A percentile compares a stretch with the other conserved stretches of the same genome.
phyloP scores from a whole-genome alignment of 2,797 vertebrate genomes.

The Gymnocypris eckloni region DNA sequence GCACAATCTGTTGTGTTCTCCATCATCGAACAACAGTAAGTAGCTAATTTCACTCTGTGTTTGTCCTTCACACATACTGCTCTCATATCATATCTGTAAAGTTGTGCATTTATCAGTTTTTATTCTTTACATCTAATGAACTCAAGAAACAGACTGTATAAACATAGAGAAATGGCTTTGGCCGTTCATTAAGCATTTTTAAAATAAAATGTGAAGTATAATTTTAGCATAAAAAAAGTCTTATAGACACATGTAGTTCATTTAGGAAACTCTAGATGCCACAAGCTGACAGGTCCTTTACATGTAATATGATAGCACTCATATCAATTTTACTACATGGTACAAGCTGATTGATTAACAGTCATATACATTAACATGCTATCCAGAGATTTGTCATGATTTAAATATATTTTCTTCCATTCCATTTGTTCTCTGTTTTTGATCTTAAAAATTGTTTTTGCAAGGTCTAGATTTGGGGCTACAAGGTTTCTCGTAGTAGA shows the following conservation, averaged over 20 bases:
- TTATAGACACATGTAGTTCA: neutral
- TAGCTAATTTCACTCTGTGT: constrained; percentile 55
- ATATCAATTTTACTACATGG: neutral
- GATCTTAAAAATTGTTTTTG: neutral
- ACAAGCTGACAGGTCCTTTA: neutral
- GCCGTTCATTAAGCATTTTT: neutral
- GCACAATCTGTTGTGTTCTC: constrained; percentile 90
- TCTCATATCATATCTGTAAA: neutral
- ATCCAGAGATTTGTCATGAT: neutral
- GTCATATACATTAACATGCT: neutral
- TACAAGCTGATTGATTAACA: neutral
- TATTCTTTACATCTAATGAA: neutral
- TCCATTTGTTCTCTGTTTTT: neutral
- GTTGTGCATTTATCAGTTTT: neutral
- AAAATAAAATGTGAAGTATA: neutral
- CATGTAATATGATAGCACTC: neutral
- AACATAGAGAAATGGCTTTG: neutral
- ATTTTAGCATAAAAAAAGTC: neutral
- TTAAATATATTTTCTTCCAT: neutral
- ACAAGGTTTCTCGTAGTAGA: neutral
- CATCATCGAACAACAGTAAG: constrained; percentile 96
- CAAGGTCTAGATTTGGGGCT: neutral
- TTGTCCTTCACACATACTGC: neutral
- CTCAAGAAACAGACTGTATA: neutral
- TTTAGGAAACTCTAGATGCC: neutral